Percentiles rank a stretch among this genome's conserved stretches.
phyloP scores from a whole-genome alignment of 2,888 invertebrate species.

The Drosophila villosipedis region DNA sequence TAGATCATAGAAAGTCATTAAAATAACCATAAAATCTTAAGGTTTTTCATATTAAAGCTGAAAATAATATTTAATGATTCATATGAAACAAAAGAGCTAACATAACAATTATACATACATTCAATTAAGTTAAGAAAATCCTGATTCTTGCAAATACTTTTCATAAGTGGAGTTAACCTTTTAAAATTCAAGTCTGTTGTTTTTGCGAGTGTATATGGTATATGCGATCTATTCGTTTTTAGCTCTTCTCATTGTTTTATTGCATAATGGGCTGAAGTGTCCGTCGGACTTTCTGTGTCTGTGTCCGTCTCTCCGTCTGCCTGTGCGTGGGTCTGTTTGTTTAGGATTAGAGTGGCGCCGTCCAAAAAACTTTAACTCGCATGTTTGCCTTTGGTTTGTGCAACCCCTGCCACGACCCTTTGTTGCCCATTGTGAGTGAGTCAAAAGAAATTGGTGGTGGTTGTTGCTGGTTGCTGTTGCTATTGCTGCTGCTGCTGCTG shows the following conservation, averaged over 20 bases:
- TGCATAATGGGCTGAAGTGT: conserved; percentile 75
- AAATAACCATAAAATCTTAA: too few species aligned
- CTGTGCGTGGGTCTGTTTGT: conserved; percentile 58
- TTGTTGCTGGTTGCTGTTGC: conserved; percentile 24
- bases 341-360: conserved; percentile 67
- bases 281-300: conserved; percentile 47
- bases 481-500: conserved; percentile 11
- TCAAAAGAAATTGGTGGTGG: conserved; percentile 31
- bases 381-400: conserved; percentile 58
- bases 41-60: not conserved
- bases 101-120: not conserved
- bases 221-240: not conserved
- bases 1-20: too few species aligned
- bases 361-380: conserved; percentile 57
- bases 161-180: not conserved
- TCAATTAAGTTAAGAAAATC: too few species aligned
- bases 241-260: conserved; percentile 65
- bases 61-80: not conserved
- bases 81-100: not conserved
- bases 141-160: too few species aligned
- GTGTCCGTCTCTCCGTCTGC: conserved; percentile 28
- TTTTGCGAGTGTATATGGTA: not conserved
- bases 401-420: conserved; percentile 40
- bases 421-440: not conserved
- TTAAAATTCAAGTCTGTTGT: not conserved